phyloP scores from a whole-genome alignment of 1,140 invertebrate genomes.

The Hyles euphorbiae region DNA sequence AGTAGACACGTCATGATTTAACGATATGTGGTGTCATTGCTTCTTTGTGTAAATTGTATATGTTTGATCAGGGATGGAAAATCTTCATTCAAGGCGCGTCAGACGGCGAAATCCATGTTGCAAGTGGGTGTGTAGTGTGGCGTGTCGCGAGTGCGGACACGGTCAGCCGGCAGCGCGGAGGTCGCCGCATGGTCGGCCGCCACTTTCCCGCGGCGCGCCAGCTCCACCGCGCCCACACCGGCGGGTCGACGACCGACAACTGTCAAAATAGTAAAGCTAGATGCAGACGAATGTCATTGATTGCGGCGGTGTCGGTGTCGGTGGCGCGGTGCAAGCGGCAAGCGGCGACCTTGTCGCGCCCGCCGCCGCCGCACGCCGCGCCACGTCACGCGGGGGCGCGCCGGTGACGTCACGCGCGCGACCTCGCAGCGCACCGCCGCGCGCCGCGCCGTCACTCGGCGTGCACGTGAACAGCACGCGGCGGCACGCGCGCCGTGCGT shows the following conservation, averaged over 20 bases:
- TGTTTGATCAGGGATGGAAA: too few species aligned
- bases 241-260: conserved; percentile 48
- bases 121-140: too few species aligned
- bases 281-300: conserved; percentile 31
- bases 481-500: conserved; percentile 72
- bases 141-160: too few species aligned
- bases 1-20: too few species aligned
- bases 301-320: conserved; percentile 14
- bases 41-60: too few species aligned
- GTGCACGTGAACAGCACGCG: conserved; percentile 78
- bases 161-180: too few species aligned
- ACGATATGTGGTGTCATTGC: too few species aligned
- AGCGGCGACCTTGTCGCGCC: conserved; percentile 55
- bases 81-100: too few species aligned
- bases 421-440: conserved; percentile 44
- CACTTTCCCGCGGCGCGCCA: too few species aligned
- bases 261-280: conserved; percentile 47
- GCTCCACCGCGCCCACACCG: not conserved
- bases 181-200: not conserved
- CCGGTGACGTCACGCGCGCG: conserved; percentile 74
- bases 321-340: conserved; percentile 19
- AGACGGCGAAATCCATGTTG: too few species aligned
- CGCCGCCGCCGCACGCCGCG: conserved; percentile 27
- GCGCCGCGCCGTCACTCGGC: conserved; percentile 69
- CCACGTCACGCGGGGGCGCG: conserved; percentile 66